Evolutionary conservation across 2,888 invertebrate species (phyloP).

Genomic region (Linnaemya vulpina): DNA sequence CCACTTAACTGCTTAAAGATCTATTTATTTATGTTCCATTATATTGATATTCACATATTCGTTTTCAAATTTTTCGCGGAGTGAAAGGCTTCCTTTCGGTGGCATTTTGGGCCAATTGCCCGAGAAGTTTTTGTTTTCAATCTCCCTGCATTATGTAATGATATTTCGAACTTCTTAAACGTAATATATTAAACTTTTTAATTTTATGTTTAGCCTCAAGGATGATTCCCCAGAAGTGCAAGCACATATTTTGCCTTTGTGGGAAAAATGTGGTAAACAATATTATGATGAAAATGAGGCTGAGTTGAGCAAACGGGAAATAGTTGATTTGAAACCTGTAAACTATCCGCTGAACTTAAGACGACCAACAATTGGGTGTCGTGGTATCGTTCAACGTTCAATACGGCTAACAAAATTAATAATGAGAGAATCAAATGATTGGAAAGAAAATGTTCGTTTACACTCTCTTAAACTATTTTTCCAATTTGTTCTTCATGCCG

Average conservation of each 20-base stretch:
- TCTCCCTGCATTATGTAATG: no score
- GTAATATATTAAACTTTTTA: not conserved
- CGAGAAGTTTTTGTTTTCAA: no score
- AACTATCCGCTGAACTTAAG: conserved; percentile 89
- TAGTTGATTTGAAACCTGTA: conserved; percentile 86
- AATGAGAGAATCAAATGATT: conserved; percentile 80
- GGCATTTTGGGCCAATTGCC: no score
- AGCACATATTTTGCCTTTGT: conserved; percentile 86
- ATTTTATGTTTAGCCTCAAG: conserved; percentile 85
- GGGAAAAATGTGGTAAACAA: conserved; percentile 89
- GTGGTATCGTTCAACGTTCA: conserved; percentile 89
- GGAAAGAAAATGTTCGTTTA: conserved; percentile 83
- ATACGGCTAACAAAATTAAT: conserved; percentile 79
- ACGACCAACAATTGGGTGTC: conserved; percentile 94
- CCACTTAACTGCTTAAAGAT: no score
- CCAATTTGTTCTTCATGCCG: conserved; percentile 82
- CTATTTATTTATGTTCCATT: no score
- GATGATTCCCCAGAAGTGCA: conserved; percentile 91
- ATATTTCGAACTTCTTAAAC: no score
- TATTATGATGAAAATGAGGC: conserved; percentile 94
- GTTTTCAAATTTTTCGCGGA: no score
- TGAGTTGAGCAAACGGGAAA: conserved; percentile 93
- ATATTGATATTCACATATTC: no score
- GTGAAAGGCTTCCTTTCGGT: no score
- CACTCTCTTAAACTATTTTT: conserved; percentile 81